phyloP scores from a whole-genome alignment of 64 coral and sea anemone species.

The Montipora capricornis region DNA sequence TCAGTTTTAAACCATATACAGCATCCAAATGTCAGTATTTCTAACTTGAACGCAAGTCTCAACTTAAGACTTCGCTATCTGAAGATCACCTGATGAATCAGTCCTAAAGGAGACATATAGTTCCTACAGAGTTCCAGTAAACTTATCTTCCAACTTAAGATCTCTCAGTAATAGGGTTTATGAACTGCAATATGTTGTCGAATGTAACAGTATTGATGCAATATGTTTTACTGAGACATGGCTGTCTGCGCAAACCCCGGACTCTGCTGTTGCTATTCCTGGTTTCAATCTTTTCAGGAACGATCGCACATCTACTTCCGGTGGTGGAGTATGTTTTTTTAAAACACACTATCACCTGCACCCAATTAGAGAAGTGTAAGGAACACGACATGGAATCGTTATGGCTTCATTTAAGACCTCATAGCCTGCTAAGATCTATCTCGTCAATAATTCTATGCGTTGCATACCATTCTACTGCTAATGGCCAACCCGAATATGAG shows the following conservation, averaged over 20 bases:
- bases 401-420: constrained; percentile 6
- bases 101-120: constrained; percentile 57
- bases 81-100: constrained; percentile 10
- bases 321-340: constrained; percentile 56
- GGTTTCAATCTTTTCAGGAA: constrained; percentile 67
- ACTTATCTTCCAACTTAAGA: constrained; percentile 32
- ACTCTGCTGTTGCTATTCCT: constrained; percentile 61
- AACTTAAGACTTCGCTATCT: too few species aligned
- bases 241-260: constrained; percentile 44
- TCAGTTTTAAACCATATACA: too few species aligned
- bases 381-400: constrained; percentile 8
- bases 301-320: constrained; percentile 15
- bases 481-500: neutral
- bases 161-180: constrained; percentile 57
- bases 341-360: constrained; percentile 31
- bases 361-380: constrained; percentile 12
- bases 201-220: constrained; percentile 33
- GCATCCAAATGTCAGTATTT: too few species aligned
- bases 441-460: neutral
- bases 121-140: constrained; percentile 12
- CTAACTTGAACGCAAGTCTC: too few species aligned
- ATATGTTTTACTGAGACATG: constrained; percentile 57
- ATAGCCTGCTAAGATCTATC: neutral
- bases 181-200: constrained; percentile 42
- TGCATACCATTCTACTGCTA: constrained; percentile 8